Percentiles rank a stretch among this genome's conserved stretches.
These are phyloP conservation scores for Reticulitermes lucifugus DNA, from an alignment of 2,888 invertebrate species.

Conservation along the genomic window DNA sequence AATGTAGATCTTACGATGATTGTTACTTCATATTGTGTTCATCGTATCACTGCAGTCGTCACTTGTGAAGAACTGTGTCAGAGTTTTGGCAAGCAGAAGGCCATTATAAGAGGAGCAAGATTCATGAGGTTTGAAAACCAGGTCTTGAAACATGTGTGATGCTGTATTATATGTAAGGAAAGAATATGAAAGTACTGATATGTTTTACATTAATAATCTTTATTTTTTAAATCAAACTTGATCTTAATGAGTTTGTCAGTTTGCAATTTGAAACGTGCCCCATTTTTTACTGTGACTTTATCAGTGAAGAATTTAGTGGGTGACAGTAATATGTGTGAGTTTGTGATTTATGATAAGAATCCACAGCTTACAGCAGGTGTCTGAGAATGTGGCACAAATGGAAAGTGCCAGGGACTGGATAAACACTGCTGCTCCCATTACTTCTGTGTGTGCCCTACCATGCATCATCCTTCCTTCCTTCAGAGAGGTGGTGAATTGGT, in stretches of 20 bases:
- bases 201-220: conserved; percentile 27
- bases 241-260: conserved; percentile 8
- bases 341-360: not conserved
- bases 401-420: not conserved
- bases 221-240: conserved; percentile 24
- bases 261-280: not conserved
- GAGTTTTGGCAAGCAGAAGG: not conserved
- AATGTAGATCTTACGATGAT: not conserved
- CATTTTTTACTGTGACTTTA: conserved; percentile 8
- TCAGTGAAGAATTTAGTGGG: conserved; percentile 21
- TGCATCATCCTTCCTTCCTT: conserved; percentile 5
- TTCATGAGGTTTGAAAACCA: not conserved
- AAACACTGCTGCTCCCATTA: not conserved
- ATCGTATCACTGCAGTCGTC: conserved; percentile 9
- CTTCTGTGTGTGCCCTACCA: not conserved
- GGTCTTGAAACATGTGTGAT: not conserved
- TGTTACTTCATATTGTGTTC: conserved; percentile 2
- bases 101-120: not conserved
- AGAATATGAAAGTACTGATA: not conserved
- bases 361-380: not conserved
- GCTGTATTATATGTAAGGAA: not conserved
- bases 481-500: not conserved
- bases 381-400: not conserved
- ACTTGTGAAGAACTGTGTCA: not conserved
- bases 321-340: not conserved